These are phyloP conservation scores for Pseudolaguvia tuberculata DNA, from an alignment of 2,113 vertebrate species.

Conservation along the genomic window DNA sequence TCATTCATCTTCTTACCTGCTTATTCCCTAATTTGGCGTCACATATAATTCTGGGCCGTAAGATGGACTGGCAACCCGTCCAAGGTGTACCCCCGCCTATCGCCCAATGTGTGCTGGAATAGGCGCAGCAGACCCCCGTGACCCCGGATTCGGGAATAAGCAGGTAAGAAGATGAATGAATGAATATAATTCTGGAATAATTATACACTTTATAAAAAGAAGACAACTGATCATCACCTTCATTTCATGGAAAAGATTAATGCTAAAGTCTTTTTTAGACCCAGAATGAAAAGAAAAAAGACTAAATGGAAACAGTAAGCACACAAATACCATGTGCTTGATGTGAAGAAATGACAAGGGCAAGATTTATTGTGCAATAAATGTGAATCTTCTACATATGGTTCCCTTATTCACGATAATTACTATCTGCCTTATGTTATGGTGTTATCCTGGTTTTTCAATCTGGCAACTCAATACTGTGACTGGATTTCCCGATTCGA, in stretches of 20 bases:
- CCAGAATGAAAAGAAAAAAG: neutral
- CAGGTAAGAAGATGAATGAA: no score
- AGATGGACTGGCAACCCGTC: no score
- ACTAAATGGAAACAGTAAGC: neutral
- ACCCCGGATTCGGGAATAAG: no score
- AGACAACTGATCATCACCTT: no score
- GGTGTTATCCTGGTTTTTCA: neutral
- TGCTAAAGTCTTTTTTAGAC: neutral
- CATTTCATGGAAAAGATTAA: neutral
- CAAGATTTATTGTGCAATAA: neutral
- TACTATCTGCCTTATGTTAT: neutral
- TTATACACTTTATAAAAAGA: no score
- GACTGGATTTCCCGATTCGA: neutral
- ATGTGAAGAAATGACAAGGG: neutral
- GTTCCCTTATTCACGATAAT: neutral
- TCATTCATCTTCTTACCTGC: no score
- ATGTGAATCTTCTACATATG: neutral
- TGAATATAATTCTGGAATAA: neutral
- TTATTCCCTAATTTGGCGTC: no score
- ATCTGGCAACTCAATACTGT: conserved; percentile 5
- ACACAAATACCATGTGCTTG: neutral
- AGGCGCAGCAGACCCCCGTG: no score
- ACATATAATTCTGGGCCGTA: no score
- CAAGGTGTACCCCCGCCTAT: no score
- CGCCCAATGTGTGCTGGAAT: no score